Base-by-base conservation (phyloP, 2,888 invertebrate species). In the Sarcophaga rosellei region DNA sequence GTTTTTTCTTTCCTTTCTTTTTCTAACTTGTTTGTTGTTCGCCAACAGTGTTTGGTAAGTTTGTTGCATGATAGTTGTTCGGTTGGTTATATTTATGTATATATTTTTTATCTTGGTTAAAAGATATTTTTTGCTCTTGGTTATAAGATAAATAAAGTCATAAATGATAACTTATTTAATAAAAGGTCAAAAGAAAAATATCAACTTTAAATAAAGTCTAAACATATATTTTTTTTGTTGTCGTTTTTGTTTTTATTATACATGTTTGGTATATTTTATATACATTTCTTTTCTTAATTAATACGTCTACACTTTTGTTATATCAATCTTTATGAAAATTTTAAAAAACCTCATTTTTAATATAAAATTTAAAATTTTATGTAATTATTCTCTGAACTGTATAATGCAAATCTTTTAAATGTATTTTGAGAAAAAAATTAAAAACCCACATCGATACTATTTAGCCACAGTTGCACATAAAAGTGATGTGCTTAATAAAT, bases 181-280 rank as follows among this genome's bases (percentile, higher is more conserved):
- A 81, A 84, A 87, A 87, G 86, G 81, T 87, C 86, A 81, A 78
- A 63, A 77, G 53, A 86, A 85, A 87, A 87, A 84, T 69, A 78
- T 84, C 59, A 68, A 75, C 23, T 77, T 45, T 61, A 80, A 72
- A 77, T 45, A 65, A 76, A 75, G 57, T 21, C 15, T 53, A 63
- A 65, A 23, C 20, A n/a, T 21, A 17, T 23, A 4, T 45, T 3
- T 68, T 45, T 68, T 35, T 20, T n/a, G 66, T 20, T 21, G 4
- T 62, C 62, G 66, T 62, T 4, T 53, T 62, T 62, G 0, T 20
- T 74, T 12, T 62, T 59, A 59, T 35, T 35, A 35, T 35, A 35
- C 35, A n/a, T n/a, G n/a, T n/a, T 59, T 69, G 35, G 2, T 35
- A 10, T 21, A 17, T 21, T 20, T 21, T 57, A 57, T n/a, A 57